These are phyloP conservation scores for Scaptomyza cyrtandrae DNA, from an alignment of 2,888 invertebrate genomes.

Conservation along the genomic window DNA sequence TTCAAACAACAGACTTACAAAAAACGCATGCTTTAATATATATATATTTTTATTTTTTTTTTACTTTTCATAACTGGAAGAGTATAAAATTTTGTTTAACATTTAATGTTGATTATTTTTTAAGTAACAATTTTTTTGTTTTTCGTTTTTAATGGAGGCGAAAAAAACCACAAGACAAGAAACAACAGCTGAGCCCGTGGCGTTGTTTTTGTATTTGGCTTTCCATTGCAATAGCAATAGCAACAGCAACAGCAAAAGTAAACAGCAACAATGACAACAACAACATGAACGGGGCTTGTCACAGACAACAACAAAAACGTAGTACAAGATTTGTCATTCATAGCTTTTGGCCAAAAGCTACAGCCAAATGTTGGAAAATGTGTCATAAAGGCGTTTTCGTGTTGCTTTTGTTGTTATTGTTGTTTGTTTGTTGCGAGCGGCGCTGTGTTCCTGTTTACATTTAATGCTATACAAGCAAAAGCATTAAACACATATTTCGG, in stretches of 20 bases:
- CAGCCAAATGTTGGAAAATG: conserved; percentile 74
- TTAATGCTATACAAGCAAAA: conserved; percentile 59
- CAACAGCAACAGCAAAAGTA: conserved; percentile 35
- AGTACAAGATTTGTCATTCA: conserved; percentile 70
- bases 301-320: conserved; percentile 36
- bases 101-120: not conserved
- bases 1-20: too few species aligned
- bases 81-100: conserved; percentile 24
- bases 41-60: too few species aligned
- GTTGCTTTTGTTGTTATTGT: conserved; percentile 9
- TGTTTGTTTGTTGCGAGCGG: conserved; percentile 24
- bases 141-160: conserved; percentile 17
- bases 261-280: conserved; percentile 36
- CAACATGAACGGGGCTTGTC: conserved; percentile 42
- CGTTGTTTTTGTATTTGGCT: conserved; percentile 67
- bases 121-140: conserved; percentile 8
- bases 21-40: too few species aligned
- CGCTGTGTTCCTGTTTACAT: conserved; percentile 65
- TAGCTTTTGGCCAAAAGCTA: conserved; percentile 34
- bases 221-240: conserved; percentile 47
- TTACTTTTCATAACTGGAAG: conserved; percentile 3
- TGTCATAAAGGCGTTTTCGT: conserved; percentile 59
- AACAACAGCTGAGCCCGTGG: conserved; percentile 45
- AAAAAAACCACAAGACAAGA: conserved; percentile 30
- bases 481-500: conserved; percentile 55